phyloP scores from a whole-genome alignment of 1,140 invertebrate species.

The Gonioctena quinquepunctata region DNA sequence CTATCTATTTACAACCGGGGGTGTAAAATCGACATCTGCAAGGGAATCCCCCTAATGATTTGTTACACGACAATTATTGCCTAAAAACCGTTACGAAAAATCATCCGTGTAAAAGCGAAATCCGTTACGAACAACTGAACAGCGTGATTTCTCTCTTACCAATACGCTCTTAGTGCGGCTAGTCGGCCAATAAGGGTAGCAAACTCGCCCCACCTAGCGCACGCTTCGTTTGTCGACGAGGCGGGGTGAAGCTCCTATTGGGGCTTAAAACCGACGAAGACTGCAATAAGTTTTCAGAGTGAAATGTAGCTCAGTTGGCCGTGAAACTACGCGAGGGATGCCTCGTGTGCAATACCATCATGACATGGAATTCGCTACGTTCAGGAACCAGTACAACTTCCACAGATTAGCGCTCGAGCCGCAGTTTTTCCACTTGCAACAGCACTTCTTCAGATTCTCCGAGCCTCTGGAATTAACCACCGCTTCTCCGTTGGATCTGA shows the following conservation, averaged over 20 bases:
- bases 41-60: constrained; percentile 43
- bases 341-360: constrained; percentile 52
- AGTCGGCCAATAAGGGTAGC: constrained; percentile 36
- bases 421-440: constrained; percentile 41
- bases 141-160: constrained; percentile 38
- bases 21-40: constrained; percentile 40
- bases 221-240: constrained; percentile 31
- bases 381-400: constrained; percentile 33
- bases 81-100: constrained; percentile 25
- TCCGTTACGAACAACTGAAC: constrained; percentile 46
- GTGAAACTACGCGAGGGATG: constrained; percentile 46
- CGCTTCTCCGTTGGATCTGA: constrained; percentile 50
- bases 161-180: constrained; percentile 29
- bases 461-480: constrained; percentile 51
- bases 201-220: constrained; percentile 44
- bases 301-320: constrained; percentile 44
- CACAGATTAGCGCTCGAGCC: constrained; percentile 46
- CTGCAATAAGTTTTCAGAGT: constrained; percentile 10
- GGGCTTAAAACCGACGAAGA: constrained; percentile 34
- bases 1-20: constrained; percentile 28
- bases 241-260: constrained; percentile 43
- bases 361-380: constrained; percentile 53
- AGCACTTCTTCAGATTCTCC: constrained; percentile 47
- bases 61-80: constrained; percentile 26
- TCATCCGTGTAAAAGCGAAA: constrained; percentile 31